phyloP scores from a whole-genome alignment of 2,797 vertebrate species.

The Syndactyla subalaris region DNA sequence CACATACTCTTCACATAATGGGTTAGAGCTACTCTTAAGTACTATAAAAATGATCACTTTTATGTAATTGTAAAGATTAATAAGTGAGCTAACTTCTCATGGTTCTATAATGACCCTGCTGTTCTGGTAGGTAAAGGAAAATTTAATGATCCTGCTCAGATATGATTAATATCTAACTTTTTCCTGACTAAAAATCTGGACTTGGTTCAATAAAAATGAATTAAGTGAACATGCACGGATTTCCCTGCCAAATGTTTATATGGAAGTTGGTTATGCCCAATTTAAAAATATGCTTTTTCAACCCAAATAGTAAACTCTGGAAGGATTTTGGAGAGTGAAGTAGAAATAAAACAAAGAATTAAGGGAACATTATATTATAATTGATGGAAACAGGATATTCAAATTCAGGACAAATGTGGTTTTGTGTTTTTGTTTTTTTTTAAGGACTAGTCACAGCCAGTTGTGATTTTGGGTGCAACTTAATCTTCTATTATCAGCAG shows the following conservation, averaged over 20 bases:
- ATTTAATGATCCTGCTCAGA: conserved; percentile 72
- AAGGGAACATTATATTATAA: conserved; percentile 50
- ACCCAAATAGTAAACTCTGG: conserved; percentile 63
- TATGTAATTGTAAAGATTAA: conserved; percentile 74
- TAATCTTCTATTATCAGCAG: background rate
- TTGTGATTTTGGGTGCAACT: conserved; percentile 9
- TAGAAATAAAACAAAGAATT: conserved; percentile 59
- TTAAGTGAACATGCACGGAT: conserved; percentile 70
- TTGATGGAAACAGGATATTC: conserved; percentile 49
- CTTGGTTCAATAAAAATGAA: conserved; percentile 77
- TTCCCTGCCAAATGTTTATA: conserved; percentile 69
- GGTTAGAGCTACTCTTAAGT: conserved; percentile 68
- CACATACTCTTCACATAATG: conserved; percentile 54
- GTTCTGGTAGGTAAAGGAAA: conserved; percentile 74
- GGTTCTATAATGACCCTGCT: conserved; percentile 69
- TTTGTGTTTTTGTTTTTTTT: background rate
- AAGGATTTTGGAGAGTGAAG: conserved; percentile 56
- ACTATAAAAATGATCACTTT: conserved; percentile 75
- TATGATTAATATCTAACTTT: conserved; percentile 75
- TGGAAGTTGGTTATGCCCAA: conserved; percentile 68
- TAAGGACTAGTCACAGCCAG: background rate
- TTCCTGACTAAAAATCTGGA: conserved; percentile 74
- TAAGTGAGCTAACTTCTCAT: conserved; percentile 74
- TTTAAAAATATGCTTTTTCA: conserved; percentile 73
- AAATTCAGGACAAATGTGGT: background rate